These are phyloP conservation scores for Stenichneumon culpator DNA, from an alignment of 2,888 invertebrate genomes.

Conservation along the genomic window DNA sequence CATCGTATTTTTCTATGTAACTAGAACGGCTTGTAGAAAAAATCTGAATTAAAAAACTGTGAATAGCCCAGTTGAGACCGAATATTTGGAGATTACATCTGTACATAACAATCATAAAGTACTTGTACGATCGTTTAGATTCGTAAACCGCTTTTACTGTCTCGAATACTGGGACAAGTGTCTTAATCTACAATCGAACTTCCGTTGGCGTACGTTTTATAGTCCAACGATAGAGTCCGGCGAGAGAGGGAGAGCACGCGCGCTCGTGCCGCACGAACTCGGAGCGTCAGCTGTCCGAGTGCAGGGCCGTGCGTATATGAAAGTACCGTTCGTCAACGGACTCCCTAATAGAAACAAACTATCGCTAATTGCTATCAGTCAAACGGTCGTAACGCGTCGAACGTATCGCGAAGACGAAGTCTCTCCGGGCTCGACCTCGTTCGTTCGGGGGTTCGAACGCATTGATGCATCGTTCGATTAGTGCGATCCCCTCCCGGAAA, in stretches of 20 bases:
- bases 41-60: background rate
- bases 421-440: conserved; percentile 4
- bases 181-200: conserved; percentile 46
- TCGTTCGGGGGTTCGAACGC: background rate
- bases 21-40: background rate
- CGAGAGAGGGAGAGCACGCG: background rate
- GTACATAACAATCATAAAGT: background rate
- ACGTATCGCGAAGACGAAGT: background rate
- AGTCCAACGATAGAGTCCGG: conserved; percentile 4
- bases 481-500: background rate
- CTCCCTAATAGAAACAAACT: conserved; percentile 44
- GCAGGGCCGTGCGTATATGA: conserved; percentile 62
- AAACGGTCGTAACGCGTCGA: background rate
- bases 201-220: conserved; percentile 36
- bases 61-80: background rate
- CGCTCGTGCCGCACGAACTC: conserved; percentile 3
- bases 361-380: conserved; percentile 45
- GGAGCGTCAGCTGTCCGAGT: conserved; percentile 60
- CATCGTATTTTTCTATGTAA: background rate
- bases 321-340: conserved; percentile 51
- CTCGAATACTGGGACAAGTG: conserved; percentile 14
- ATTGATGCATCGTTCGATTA: conserved; percentile 9
- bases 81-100: background rate
- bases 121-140: background rate
- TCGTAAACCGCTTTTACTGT: background rate